phyloP scores from a whole-genome alignment of 1,140 invertebrate genomes.

The Samia ricini region DNA sequence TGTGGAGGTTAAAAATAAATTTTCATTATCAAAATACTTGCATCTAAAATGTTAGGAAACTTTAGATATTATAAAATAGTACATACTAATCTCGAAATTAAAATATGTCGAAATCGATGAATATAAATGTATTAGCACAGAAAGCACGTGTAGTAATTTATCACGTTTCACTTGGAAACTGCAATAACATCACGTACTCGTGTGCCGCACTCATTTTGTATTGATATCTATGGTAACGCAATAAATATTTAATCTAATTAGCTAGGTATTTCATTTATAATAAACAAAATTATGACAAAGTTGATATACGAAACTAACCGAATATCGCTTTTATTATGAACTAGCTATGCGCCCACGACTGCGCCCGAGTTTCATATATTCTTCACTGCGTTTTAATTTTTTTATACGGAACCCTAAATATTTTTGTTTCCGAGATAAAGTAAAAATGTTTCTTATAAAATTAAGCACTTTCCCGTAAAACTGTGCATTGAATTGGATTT shows the following conservation, averaged over 20 bases:
- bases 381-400: no score
- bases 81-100: background rate
- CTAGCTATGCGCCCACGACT: no score
- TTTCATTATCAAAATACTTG: background rate
- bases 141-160: conserved; percentile 14
- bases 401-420: no score
- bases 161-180: conserved; percentile 10
- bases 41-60: background rate
- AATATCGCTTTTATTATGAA: background rate
- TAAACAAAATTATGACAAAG: background rate
- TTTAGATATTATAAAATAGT: background rate
- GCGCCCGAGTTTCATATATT: no score
- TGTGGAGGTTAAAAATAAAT: background rate
- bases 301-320: background rate
- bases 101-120: background rate
- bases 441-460: no score
- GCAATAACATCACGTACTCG: conserved; percentile 14
- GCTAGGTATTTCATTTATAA: background rate
- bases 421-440: no score
- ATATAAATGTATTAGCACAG: background rate
- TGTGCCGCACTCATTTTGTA: background rate
- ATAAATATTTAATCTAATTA: background rate
- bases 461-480: no score
- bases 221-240: conserved; percentile 4
- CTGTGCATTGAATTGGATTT: no score